These are phyloP conservation scores for Eulacestoma nigropectus DNA, from an alignment of 2,113 vertebrate genomes.

Conservation along the genomic window DNA sequence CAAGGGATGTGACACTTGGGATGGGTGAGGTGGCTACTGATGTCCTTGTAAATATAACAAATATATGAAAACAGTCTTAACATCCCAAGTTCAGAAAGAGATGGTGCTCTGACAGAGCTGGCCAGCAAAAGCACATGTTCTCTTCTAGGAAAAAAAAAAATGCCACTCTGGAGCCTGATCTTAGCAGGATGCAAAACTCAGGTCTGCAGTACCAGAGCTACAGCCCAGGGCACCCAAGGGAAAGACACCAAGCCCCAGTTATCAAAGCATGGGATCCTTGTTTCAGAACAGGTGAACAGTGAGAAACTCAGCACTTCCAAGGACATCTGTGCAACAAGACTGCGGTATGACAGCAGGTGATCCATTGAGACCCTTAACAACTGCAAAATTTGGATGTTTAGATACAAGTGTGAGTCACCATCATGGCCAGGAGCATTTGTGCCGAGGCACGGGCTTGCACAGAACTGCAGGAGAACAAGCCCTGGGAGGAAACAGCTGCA, in stretches of 20 bases:
- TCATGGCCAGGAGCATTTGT: neutral
- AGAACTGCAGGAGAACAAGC: neutral
- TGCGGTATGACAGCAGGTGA: accelerated
- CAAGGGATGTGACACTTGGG: neutral
- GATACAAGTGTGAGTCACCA: neutral
- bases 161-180: neutral
- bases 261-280: accelerated
- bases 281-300: neutral
- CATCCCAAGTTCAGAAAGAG: neutral
- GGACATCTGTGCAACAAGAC: neutral
- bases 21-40: neutral
- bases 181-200: neutral
- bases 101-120: neutral
- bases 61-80: neutral
- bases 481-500: neutral
- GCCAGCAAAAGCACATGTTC: neutral
- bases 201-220: neutral
- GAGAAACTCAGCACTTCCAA: neutral
- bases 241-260: neutral
- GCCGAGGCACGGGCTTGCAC: neutral
- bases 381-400: neutral
- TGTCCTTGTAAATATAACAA: neutral
- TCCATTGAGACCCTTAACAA: neutral
- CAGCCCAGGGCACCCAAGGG: neutral
- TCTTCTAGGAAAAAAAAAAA: neutral